Percentiles rank a stretch among this genome's conserved stretches.
Evolutionary conservation across 2,113 vertebrate genomes (phyloP).

Genomic region (Thymallus thymallus): DNA sequence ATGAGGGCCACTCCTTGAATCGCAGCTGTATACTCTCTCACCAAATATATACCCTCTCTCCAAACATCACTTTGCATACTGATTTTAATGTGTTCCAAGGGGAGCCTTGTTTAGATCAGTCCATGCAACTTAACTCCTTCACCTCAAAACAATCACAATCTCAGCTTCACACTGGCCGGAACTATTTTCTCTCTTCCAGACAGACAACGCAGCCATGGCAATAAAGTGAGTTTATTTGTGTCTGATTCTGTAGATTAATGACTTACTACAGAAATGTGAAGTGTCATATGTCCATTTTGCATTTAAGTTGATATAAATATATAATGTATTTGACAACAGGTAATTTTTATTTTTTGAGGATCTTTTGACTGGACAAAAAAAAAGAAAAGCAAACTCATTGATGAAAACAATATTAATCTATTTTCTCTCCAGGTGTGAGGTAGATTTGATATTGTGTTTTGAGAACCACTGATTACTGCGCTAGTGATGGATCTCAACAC

Average conservation of each 20-base stretch:
- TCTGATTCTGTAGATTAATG: constrained; percentile 44
- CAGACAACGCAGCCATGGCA: constrained; percentile 71
- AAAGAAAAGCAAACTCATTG: no score
- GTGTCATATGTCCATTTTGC: no score
- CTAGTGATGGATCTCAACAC: constrained; percentile 79
- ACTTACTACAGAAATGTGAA: neutral
- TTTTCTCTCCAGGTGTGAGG: neutral
- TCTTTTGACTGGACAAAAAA: no score
- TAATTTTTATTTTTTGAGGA: neutral
- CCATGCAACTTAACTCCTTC: constrained; percentile 58
- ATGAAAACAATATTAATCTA: neutral
- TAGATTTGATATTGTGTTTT: neutral
- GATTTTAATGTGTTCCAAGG: constrained; percentile 75
- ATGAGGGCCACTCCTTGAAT: constrained; percentile 10
- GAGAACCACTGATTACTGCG: constrained; percentile 36
- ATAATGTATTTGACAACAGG: neutral
- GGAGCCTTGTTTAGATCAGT: constrained; percentile 60
- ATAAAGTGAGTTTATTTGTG: constrained; percentile 78
- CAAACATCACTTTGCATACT: constrained; percentile 73
- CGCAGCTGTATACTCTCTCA: constrained; percentile 26
- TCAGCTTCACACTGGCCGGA: constrained; percentile 61
- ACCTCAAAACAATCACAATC: constrained; percentile 63
- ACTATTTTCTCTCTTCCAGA: constrained; percentile 53
- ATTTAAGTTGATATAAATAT: no score
- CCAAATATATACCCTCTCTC: constrained; percentile 45